Conservation (phyloP, 1,140 invertebrate species). For the Vanessa atalanta region DNA sequence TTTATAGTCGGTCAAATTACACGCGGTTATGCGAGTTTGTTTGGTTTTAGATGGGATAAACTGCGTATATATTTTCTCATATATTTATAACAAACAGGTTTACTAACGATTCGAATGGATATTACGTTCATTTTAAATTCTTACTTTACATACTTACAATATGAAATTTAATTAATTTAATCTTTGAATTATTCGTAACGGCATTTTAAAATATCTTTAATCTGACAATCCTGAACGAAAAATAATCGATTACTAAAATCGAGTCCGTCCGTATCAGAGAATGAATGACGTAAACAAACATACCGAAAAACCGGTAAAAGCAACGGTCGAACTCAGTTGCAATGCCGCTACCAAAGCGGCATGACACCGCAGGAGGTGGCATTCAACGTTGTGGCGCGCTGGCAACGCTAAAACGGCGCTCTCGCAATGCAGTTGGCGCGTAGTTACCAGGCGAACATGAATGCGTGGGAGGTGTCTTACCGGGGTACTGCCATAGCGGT, state of each 20-base stretch:
- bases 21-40: constrained; percentile 15
- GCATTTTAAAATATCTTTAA: not conserved
- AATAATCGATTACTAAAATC: not conserved
- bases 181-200: not conserved
- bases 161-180: not conserved
- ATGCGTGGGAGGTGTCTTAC: constrained; percentile 79
- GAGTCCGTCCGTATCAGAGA: constrained; percentile 6
- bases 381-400: constrained; percentile 22
- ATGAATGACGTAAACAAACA: constrained; percentile 14
- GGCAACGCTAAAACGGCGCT: constrained; percentile 62
- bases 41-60: constrained; percentile 4
- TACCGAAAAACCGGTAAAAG: constrained; percentile 27
- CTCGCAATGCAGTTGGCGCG: constrained; percentile 77
- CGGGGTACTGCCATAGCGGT: constrained; percentile 88
- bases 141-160: no score
- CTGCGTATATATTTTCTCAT: not conserved
- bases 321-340: constrained; percentile 58
- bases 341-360: constrained; percentile 72
- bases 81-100: not conserved
- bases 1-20: constrained; percentile 33
- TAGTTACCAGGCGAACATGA: constrained; percentile 74
- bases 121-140: no score
- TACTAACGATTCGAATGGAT: not conserved
- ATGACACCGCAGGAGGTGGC: constrained; percentile 60
- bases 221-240: not conserved